phyloP scores from a whole-genome alignment of 2,888 invertebrate species.

The Nephrotoma guestfalica region DNA sequence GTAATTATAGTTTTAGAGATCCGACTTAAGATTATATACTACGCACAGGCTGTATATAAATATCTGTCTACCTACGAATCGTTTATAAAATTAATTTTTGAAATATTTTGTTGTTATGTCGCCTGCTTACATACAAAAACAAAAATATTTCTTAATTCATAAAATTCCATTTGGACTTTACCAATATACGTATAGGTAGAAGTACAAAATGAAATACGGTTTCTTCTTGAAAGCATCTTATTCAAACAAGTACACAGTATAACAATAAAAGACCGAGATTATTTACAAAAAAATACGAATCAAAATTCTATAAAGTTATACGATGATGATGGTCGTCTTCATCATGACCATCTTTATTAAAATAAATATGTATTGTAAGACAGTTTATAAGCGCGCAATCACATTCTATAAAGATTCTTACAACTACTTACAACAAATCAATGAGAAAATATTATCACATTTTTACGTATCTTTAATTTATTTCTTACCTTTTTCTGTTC shows the following conservation, averaged over 20 bases:
- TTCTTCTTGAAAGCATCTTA: neutral
- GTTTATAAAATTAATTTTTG: too few species aligned
- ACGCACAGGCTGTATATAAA: neutral
- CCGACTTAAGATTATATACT: neutral
- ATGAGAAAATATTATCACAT: neutral
- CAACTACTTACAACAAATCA: neutral
- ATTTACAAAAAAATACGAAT: neutral
- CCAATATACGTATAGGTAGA: neutral
- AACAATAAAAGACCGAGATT: neutral
- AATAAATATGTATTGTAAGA: neutral
- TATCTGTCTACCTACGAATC: neutral
- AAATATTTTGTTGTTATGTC: neutral
- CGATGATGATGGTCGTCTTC: neutral
- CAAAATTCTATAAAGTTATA: neutral
- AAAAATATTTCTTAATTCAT: neutral
- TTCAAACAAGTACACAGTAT: neutral
- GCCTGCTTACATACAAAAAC: neutral
- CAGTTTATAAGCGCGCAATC: neutral
- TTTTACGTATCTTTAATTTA: neutral
- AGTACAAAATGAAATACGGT: neutral
- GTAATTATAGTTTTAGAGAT: neutral
- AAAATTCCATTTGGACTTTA: neutral
- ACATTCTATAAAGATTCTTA: neutral
- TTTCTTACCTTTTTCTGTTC: neutral
- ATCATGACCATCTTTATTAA: neutral